phyloP scores from a whole-genome alignment of 2,888 invertebrate species.

The Tinea semifulvella region DNA sequence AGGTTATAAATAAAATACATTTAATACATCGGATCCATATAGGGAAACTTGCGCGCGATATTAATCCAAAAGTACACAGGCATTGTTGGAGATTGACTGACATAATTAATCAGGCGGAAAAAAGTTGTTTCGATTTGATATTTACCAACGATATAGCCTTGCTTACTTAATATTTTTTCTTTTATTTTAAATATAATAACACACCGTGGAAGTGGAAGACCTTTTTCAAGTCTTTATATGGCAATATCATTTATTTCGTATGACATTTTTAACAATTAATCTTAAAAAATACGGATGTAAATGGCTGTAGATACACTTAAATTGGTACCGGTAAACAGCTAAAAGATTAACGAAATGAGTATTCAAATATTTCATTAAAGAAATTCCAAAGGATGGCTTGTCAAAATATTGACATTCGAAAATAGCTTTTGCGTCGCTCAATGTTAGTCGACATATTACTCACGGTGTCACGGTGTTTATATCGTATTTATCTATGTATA shows the following conservation, averaged over 20 bases:
- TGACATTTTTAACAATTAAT: slow-evolving; percentile 3
- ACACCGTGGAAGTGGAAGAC: neutral
- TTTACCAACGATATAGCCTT: too few species aligned
- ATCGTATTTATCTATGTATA: slow-evolving; percentile 8
- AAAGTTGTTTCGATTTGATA: too few species aligned
- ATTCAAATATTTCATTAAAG: slow-evolving; percentile 2
- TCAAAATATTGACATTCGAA: slow-evolving; percentile 9
- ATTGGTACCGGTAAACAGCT: too few species aligned
- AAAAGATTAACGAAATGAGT: too few species aligned
- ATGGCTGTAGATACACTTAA: too few species aligned
- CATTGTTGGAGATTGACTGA: too few species aligned
- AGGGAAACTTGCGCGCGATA: too few species aligned
- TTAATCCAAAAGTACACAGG: too few species aligned
- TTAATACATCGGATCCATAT: too few species aligned
- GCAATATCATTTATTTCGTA: neutral
- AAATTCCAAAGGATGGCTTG: slow-evolving; percentile 8
- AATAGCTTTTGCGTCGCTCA: slow-evolving; percentile 7
- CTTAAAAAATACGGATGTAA: slow-evolving; percentile 1
- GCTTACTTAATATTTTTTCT: too few species aligned
- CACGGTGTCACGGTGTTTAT: slow-evolving; percentile 7
- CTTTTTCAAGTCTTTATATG: slow-evolving; percentile 4
- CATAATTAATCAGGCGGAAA: too few species aligned
- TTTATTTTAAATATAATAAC: neutral
- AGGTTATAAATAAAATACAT: too few species aligned
- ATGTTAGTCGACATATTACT: neutral